Conservation (phyloP, 2,888 invertebrate genomes). For the Frankliniella intonsa region DNA sequence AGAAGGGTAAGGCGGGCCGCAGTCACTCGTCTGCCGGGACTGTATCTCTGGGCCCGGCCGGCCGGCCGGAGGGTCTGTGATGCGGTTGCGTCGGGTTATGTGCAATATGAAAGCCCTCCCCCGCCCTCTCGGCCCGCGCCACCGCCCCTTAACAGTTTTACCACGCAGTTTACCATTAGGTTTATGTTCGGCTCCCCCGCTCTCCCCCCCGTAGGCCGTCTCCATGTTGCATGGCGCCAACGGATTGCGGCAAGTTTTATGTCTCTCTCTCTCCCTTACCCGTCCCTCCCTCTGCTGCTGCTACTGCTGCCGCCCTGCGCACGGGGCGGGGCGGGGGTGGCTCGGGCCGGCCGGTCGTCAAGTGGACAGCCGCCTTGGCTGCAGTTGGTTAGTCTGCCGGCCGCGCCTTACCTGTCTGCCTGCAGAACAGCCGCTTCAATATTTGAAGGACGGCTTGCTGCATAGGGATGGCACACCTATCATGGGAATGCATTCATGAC, state of each 20-base stretch:
- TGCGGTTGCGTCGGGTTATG: not conserved
- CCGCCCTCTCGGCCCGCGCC: not conserved
- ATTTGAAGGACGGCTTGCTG: no score
- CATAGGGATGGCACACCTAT: no score
- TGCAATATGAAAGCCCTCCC: not conserved
- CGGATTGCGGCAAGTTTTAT: constrained; percentile 4
- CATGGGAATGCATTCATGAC: no score
- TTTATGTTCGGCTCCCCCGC: not conserved
- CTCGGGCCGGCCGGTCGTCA: no score
- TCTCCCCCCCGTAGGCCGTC: not conserved
- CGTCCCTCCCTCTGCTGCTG: no score
- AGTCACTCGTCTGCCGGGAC: not conserved
- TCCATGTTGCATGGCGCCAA: not conserved
- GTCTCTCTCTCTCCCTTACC: not conserved
- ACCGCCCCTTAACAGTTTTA: constrained; percentile 21
- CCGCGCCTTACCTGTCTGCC: no score
- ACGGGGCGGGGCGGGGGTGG: no score
- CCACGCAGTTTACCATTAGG: constrained; percentile 21
- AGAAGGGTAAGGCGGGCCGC: not conserved
- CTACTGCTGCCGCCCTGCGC: no score
- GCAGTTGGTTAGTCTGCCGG: no score
- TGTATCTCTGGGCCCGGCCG: not conserved
- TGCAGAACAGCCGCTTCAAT: no score
- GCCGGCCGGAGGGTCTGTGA: not conserved
- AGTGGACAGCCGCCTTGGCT: no score